Conservation (phyloP, 2,888 invertebrate species). For the Deilephila porcellus region DNA sequence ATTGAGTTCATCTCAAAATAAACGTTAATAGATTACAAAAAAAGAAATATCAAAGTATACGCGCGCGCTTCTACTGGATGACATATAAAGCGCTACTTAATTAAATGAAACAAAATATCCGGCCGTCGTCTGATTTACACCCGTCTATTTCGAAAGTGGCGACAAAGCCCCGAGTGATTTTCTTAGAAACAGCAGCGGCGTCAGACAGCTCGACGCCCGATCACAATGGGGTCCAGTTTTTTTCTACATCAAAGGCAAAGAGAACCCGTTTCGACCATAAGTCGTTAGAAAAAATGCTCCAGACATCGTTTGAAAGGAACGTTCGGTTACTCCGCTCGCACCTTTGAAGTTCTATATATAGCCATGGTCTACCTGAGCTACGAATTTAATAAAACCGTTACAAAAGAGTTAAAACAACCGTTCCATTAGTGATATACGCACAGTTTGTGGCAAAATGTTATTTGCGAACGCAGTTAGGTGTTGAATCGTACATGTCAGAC, state of each 20-base stretch:
- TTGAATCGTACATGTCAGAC: constrained; percentile 36
- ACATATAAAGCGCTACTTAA: constrained; percentile 28
- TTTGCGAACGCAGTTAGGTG: constrained; percentile 35
- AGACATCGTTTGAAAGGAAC: constrained; percentile 67
- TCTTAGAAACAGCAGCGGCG: constrained; percentile 72
- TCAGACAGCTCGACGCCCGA: constrained; percentile 82
- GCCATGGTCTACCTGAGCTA: constrained; percentile 60
- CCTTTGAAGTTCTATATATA: constrained; percentile 72
- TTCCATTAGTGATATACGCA: constrained; percentile 7
- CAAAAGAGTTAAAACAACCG: constrained; percentile 55
- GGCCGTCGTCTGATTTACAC: constrained; percentile 28
- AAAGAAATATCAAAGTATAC: constrained; percentile 19
- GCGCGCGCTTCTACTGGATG: constrained; percentile 10
- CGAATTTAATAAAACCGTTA: constrained; percentile 61
- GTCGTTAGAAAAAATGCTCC: constrained; percentile 68
- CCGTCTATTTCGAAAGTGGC: constrained; percentile 43
- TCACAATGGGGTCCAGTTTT: constrained; percentile 74
- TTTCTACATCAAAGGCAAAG: constrained; percentile 67
- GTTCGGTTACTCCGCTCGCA: constrained; percentile 59
- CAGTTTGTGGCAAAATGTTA: constrained; percentile 32
- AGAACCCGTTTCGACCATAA: constrained; percentile 66
- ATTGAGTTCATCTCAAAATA: constrained; percentile 24
- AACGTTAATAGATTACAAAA: constrained; percentile 26
- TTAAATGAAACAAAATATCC: constrained; percentile 34
- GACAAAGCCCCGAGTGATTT: constrained; percentile 53